Evolutionary conservation across 2,888 invertebrate genomes (phyloP), one percentile per base, ranked within the genome.

Genomic region (Trilocha varians): DNA sequence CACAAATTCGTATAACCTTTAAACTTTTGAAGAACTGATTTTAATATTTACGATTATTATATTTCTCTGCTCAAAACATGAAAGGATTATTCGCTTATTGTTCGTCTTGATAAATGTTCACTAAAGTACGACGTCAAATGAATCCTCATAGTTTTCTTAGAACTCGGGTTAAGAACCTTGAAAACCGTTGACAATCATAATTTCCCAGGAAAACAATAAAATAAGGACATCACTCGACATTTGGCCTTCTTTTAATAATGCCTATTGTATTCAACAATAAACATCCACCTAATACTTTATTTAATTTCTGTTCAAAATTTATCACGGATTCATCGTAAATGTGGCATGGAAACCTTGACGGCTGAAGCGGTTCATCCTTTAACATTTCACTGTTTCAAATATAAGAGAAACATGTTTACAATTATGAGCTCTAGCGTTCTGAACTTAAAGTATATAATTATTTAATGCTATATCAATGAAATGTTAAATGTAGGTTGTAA

Each of bases 241-340:
- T 25, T 25, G 25, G 25, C 8, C 25, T 11, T 13, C 25, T 41
- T 41, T 9, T 33, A 16, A 35, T n/a, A 33, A 39, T 8, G 33
- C 17, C 44, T 42, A 41, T 25, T 25, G 11, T 25, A 25, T 38
- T 16, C 34, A 55, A 53, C 54, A 53, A 56, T 45, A 41, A 41
- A 44, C 51, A 41, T 51, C 54, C 54, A n/a, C n/a, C n/a, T n/a
- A n/a, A n/a, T n/a, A n/a, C n/a, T n/a, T 47, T 44, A 43, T 25
- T 25, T 25, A 25, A 25, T 25, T 39, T 50, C 53, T 47, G 43
- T 53, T 49, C 34, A 43, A 50, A 54, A 52, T 54, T 51, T 47
- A 59, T 52, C 50, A 58, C 39, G 50, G 46, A 54, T 60, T 57
- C 56, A 55, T 50, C 38, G 17, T 33, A 57, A 62, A 62, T 46